phyloP scores from a whole-genome alignment of 1,140 invertebrate genomes.

The Saxidomus purpurata region DNA sequence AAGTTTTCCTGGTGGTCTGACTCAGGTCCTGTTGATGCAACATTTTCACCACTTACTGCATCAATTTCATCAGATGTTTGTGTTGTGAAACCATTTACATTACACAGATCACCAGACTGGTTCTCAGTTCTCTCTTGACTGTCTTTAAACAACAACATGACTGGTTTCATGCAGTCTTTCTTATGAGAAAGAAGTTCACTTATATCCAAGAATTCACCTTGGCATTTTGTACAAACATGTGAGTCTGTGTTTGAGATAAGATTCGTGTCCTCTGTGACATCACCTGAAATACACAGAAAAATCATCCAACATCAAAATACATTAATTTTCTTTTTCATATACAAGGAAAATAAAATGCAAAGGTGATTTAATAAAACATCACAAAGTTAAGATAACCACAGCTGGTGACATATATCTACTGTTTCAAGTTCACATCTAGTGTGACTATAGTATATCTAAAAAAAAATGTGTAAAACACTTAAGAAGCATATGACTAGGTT shows the following conservation, averaged over 20 bases:
- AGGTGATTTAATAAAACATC: too few relatives aligned
- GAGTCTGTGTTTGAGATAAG: conserved; percentile 63
- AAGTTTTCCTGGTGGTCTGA: conserved; percentile 64
- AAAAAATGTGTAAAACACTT: too few relatives aligned
- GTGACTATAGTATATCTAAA: too few relatives aligned
- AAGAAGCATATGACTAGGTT: too few relatives aligned
- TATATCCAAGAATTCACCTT: conserved; percentile 75
- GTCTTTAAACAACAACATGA: conserved; percentile 71
- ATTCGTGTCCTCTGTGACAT: conserved; percentile 7
- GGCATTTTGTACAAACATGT: conserved; percentile 79
- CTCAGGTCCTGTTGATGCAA: conserved; percentile 37
- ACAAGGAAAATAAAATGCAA: too few relatives aligned
- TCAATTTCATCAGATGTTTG: conserved; percentile 38
- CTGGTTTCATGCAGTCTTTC: conserved; percentile 72
- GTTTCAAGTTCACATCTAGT: too few relatives aligned
- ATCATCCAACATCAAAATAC: not conserved
- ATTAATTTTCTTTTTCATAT: too few relatives aligned
- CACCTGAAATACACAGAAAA: conserved; percentile 55
- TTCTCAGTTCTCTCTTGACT: conserved; percentile 63
- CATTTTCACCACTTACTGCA: conserved; percentile 51
- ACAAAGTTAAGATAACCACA: too few relatives aligned
- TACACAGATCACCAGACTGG: conserved; percentile 51
- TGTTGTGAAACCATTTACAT: conserved; percentile 44
- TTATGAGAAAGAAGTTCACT: conserved; percentile 76
- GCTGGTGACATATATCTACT: too few relatives aligned